Evolutionary conservation across 30 jellyfish, hydroid and myxozoan genomes (phyloP).

Genomic region (Phacellophora camtschatica): DNA sequence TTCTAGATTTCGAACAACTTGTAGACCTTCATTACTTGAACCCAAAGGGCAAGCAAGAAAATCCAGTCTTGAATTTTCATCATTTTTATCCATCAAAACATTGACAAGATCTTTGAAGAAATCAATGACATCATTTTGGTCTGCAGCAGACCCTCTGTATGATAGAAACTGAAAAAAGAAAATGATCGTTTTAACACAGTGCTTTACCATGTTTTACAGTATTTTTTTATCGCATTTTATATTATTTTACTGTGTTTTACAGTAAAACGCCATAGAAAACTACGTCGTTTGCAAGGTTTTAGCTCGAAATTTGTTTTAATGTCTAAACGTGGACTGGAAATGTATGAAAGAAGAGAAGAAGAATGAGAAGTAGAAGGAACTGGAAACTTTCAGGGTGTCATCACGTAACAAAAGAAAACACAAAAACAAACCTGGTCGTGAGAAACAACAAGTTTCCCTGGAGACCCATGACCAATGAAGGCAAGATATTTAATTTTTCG

Average conservation of each 20-base stretch:
- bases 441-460: constrained; percentile 66
- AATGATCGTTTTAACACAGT: too few relatives aligned
- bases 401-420: too few relatives aligned
- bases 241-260: too few relatives aligned
- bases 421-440: constrained; percentile 86
- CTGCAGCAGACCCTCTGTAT: constrained; percentile 58
- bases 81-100: constrained; percentile 48
- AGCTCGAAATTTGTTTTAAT: too few relatives aligned
- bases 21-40: constrained; percentile 63
- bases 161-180: constrained; percentile 25
- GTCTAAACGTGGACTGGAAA: too few relatives aligned
- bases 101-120: constrained; percentile 72
- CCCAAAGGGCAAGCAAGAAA: constrained; percentile 71
- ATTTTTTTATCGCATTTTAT: too few relatives aligned
- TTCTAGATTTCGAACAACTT: constrained; percentile 60
- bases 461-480: constrained; percentile 75
- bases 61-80: constrained; percentile 74
- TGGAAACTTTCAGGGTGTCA: too few relatives aligned
- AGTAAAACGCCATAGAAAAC: too few relatives aligned
- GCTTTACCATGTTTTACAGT: too few relatives aligned
- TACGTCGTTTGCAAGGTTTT: too few relatives aligned
- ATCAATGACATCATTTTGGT: constrained; percentile 56
- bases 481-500: constrained; percentile 47
- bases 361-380: too few relatives aligned
- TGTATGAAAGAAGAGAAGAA: too few relatives aligned